Percentiles rank a stretch among this genome's conserved stretches.
Conservation (phyloP, 1,140 invertebrate genomes). For the Brevipalpus yothersi region DNA sequence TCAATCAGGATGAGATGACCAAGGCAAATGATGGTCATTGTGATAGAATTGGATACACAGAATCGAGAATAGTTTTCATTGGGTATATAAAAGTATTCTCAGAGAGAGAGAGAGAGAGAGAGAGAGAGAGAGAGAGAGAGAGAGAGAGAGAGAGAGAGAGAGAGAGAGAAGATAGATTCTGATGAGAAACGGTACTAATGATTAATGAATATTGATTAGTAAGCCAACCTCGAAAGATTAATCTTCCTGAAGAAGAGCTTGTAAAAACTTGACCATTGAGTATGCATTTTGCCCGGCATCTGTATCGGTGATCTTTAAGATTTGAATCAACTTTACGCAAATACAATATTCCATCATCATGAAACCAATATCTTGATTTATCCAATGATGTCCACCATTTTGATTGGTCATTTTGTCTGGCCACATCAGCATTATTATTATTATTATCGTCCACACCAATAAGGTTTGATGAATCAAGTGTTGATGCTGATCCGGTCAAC, state of each 20-base stretch:
- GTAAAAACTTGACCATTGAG: conserved; percentile 15
- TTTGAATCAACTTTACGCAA: conserved; percentile 11
- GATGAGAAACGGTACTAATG: no score
- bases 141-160: background rate
- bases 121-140: background rate
- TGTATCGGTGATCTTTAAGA: conserved; percentile 10
- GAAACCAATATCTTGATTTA: conserved; percentile 37
- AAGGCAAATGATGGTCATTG: no score
- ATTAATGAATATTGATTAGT: no score
- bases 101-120: background rate
- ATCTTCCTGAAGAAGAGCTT: conserved; percentile 9
- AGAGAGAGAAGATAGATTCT: background rate
- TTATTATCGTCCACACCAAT: background rate
- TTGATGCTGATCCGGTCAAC: background rate
- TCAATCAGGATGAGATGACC: no score
- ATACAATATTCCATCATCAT: conserved; percentile 34
- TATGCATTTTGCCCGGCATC: conserved; percentile 11
- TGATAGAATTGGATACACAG: no score
- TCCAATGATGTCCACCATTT: background rate
- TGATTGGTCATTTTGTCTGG: no score
- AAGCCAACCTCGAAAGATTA: conserved; percentile 13
- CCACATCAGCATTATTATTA: no score
- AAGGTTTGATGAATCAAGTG: conserved; percentile 37
- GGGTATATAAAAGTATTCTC: no score
- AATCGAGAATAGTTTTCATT: no score